Evolutionary conservation across 2,113 vertebrate genomes (phyloP), one percentile per base, ranked within the genome.

Genomic region (Scomber colias): DNA sequence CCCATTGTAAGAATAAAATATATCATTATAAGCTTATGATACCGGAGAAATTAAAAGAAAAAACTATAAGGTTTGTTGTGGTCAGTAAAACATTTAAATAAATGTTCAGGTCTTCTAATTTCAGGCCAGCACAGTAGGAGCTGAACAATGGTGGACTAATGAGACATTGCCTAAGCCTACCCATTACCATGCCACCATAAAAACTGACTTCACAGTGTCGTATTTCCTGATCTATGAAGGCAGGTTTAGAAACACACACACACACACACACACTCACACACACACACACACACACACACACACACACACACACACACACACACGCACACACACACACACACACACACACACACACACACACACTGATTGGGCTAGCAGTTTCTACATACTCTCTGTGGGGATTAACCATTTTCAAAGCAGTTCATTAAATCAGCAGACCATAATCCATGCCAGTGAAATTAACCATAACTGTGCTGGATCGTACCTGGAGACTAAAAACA

Each of bases 341-440:
- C 35, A 40, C 8, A 40, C 31, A 35, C 31, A 35, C 31, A 35
- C 7, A 40, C 35, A 40, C 35, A 40, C 35, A 40, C 9, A 40
- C 35, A 40, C 7, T 40, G 35, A 40, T 40, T 40, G 8, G 35
- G 35, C 35, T 40, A 40, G 35, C 9, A 40, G 35, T 40, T 40
- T 40, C 48, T 61, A 4, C 61, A 27, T 45, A 2, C 48, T 50
- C 51, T 56, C 45, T 70, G 66, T 51, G 31, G 66, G 53, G 66
- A 76, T 82, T 53, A 56, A 59, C 30, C 72, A 46, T 64, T 56
- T 44, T 19, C 9, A 40, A 40, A 40, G 35, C 35, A 81, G n/a
- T 3, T 9, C 44, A 75, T 69, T 57, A 57, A 68, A 62, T 62
- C 57, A 44, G 27, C 5, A 72, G 5, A 45, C 15, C 19, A 64